Evolutionary conservation across 2,888 invertebrate species (phyloP).

Genomic region (Sipha maydis): DNA sequence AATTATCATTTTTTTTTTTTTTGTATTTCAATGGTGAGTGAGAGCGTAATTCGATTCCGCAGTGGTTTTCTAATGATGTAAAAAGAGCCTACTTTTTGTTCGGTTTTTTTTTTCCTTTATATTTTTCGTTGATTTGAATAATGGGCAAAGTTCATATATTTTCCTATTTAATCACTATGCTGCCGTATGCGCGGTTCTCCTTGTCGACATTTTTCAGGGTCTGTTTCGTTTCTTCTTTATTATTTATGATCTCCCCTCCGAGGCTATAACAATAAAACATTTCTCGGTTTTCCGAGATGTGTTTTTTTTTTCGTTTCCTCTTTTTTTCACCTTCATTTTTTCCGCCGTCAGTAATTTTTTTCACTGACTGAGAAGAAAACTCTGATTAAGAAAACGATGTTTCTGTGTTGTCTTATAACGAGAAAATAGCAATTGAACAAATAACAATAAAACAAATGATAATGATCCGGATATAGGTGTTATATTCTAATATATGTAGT

Average conservation of each 20-base stretch:
- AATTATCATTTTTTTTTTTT: not conserved
- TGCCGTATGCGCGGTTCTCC: not conserved
- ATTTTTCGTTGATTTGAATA: conserved; percentile 33
- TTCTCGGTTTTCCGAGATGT: conserved; percentile 24
- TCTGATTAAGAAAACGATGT: conserved; percentile 38
- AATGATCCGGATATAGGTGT: not conserved
- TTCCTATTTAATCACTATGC: conserved; percentile 3
- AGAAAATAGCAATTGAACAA: not conserved
- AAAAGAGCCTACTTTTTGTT: not conserved
- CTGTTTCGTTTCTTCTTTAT: conserved; percentile 46
- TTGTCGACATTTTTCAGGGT: conserved; percentile 47
- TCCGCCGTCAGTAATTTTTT: not conserved
- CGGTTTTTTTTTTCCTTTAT: not conserved
- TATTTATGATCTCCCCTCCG: conserved; percentile 46
- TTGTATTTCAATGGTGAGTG: not conserved
- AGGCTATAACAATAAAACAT: conserved; percentile 54
- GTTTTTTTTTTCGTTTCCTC: not conserved
- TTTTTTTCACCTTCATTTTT: not conserved
- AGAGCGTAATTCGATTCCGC: not conserved
- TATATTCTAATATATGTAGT: not conserved
- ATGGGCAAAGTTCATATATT: conserved; percentile 22
- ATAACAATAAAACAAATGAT: not conserved
- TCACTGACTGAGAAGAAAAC: not conserved
- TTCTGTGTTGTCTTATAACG: not conserved
- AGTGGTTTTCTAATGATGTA: not conserved